These are phyloP conservation scores for Protomyctophum bolini DNA, from an alignment of 2,113 vertebrate species.

Conservation along the genomic window DNA sequence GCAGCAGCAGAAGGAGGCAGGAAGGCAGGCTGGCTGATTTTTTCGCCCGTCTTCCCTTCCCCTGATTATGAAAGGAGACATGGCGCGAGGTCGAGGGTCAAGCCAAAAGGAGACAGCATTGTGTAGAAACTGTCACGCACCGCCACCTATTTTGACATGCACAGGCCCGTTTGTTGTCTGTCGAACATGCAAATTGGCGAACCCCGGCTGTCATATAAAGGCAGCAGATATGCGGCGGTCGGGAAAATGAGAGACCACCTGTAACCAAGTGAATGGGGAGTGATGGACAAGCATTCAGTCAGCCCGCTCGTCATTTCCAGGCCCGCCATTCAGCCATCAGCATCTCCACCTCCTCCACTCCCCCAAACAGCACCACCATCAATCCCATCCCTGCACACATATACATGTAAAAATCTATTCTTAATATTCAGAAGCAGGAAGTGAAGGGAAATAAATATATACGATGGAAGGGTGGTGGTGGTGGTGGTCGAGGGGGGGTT, in stretches of 20 bases:
- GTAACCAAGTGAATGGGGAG: slow-evolving; percentile 94
- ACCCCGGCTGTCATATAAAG: slow-evolving; percentile 97
- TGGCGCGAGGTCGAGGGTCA: slow-evolving; percentile 95
- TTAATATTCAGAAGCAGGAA: slow-evolving; percentile 98
- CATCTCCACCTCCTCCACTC: slow-evolving; percentile 74
- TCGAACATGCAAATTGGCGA: slow-evolving; percentile 99
- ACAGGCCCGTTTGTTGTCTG: slow-evolving; percentile 99
- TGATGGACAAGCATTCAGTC: slow-evolving; percentile 99
- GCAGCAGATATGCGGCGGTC: slow-evolving; percentile 91
- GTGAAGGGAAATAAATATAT: slow-evolving; percentile 89
- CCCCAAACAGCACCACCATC: slow-evolving; percentile 53
- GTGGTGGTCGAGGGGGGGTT: slow-evolving; percentile 59
- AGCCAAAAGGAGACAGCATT: slow-evolving; percentile 98
- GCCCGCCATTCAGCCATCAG: slow-evolving; percentile 90
- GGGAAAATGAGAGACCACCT: slow-evolving; percentile 99
- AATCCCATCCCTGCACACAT: slow-evolving; percentile 71
- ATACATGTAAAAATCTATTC: slow-evolving; percentile 98
- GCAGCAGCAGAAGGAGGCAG: slow-evolving; percentile 79
- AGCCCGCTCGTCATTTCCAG: slow-evolving; percentile 86
- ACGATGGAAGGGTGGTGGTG: slow-evolving; percentile 62
- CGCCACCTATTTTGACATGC: slow-evolving; percentile 99
- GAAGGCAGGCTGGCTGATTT: slow-evolving; percentile 77
- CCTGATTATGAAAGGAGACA: slow-evolving; percentile 96
- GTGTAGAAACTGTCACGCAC: slow-evolving; percentile 99
- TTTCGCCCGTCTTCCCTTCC: slow-evolving; percentile 74